Conservation (phyloP, 2,113 vertebrate species). For the Procavia capensis region DNA sequence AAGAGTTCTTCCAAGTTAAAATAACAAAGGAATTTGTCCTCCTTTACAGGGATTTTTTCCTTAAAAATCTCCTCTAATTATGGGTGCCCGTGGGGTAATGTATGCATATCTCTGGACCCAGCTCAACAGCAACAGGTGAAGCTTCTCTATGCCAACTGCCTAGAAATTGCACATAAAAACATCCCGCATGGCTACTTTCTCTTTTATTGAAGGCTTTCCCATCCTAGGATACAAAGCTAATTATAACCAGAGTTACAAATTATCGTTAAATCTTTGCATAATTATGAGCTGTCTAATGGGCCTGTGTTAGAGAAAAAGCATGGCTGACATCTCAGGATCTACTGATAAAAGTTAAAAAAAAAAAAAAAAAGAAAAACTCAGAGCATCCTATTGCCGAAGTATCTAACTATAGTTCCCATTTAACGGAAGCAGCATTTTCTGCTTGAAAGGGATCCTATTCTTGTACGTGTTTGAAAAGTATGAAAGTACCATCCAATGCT, state of each 20-base stretch:
- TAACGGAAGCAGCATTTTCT: conserved; percentile 56
- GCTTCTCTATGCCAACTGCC: conserved; percentile 55
- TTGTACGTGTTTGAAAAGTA: conserved; percentile 50
- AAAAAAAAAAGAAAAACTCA: background rate
- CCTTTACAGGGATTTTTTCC: background rate
- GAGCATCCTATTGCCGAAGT: conserved; percentile 40
- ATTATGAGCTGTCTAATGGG: conserved; percentile 65
- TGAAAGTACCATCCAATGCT: background rate
- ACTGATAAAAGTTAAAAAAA: conserved; percentile 54
- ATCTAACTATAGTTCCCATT: conserved; percentile 49
- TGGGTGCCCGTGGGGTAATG: background rate
- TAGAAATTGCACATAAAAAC: conserved; percentile 37
- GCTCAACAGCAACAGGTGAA: conserved; percentile 78
- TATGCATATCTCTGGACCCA: conserved; percentile 31
- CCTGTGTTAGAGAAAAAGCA: conserved; percentile 67
- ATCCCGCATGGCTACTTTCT: conserved; percentile 51
- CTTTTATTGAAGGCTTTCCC: conserved; percentile 16
- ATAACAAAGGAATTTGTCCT: background rate
- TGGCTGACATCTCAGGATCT: conserved; percentile 18
- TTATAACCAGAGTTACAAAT: conserved; percentile 74
- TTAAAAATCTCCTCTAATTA: background rate
- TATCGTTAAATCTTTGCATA: conserved; percentile 70
- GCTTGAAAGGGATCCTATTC: background rate
- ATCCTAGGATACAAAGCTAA: conserved; percentile 74
- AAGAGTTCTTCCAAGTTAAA: conserved; percentile 13